Evolutionary conservation across 1,140 invertebrate species (phyloP).

Genomic region (Drosophila ironensis): DNA sequence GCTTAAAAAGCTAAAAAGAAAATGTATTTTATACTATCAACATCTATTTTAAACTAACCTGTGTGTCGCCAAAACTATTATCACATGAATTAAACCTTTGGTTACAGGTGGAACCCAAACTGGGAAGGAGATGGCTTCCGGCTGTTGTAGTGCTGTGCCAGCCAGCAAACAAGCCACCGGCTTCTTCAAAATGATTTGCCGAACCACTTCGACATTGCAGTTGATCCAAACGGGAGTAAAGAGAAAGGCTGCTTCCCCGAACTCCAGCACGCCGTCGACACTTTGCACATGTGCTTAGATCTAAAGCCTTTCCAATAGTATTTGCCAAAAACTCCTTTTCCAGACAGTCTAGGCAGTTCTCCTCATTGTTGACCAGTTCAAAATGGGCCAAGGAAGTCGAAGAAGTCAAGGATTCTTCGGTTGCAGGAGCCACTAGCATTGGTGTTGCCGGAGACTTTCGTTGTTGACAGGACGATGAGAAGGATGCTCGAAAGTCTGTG

Average conservation of each 20-base stretch:
- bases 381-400: slow-evolving; percentile 49
- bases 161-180: slow-evolving; percentile 46
- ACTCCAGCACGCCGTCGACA: slow-evolving; percentile 49
- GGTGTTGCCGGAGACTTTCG: slow-evolving; percentile 29
- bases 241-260: slow-evolving; percentile 57
- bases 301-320: slow-evolving; percentile 72
- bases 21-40: not conserved
- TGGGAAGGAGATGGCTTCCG: slow-evolving; percentile 5
- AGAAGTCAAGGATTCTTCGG: slow-evolving; percentile 45
- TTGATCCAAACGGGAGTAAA: slow-evolving; percentile 52
- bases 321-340: slow-evolving; percentile 79
- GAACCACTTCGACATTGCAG: slow-evolving; percentile 69
- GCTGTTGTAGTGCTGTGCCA: slow-evolving; percentile 29
- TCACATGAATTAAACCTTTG: slow-evolving; percentile 73
- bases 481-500: slow-evolving; percentile 60
- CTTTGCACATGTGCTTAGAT: slow-evolving; percentile 58
- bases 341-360: slow-evolving; percentile 76
- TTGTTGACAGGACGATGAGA: slow-evolving; percentile 13
- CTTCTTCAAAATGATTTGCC: slow-evolving; percentile 50
- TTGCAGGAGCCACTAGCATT: slow-evolving; percentile 57
- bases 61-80: slow-evolving; percentile 61
- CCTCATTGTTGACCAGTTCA: slow-evolving; percentile 54
- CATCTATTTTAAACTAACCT: slow-evolving; percentile 28
- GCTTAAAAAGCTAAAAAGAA: slow-evolving; percentile 54
- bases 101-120: slow-evolving; percentile 37